A percentile compares a stretch with the other conserved stretches of the same genome.
phyloP scores from a whole-genome alignment of 1,140 invertebrate genomes.

The Saccostrea cuccullata region DNA sequence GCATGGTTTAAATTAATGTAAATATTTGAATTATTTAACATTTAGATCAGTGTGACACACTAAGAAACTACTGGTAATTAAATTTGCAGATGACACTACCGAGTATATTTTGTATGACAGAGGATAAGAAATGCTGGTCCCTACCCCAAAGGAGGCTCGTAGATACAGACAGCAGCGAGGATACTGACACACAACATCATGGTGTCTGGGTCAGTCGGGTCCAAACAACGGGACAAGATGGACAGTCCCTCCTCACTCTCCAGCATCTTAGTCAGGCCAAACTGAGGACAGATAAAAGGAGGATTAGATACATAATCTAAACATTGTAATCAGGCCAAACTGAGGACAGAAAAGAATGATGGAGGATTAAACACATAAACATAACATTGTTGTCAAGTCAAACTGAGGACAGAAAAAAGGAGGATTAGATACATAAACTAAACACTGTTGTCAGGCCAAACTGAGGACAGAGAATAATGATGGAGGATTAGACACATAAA shows the following conservation, averaged over 20 bases:
- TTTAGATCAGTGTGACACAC: not conserved
- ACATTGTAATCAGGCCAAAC: too few relatives aligned
- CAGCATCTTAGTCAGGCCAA: conserved; percentile 27
- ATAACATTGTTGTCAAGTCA: too few relatives aligned
- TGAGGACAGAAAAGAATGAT: too few relatives aligned
- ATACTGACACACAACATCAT: conserved; percentile 41
- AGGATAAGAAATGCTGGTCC: not conserved
- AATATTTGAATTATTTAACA: not conserved
- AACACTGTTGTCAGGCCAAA: too few relatives aligned
- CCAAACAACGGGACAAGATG: conserved; percentile 21
- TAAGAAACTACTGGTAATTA: not conserved
- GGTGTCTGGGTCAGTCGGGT: conserved; percentile 30
- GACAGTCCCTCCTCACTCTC: conserved; percentile 14
- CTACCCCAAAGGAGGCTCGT: not conserved
- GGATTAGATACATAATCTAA: not conserved
- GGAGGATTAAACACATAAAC: too few relatives aligned
- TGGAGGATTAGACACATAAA: not conserved
- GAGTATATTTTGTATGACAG: not conserved
- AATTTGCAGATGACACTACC: too few relatives aligned
- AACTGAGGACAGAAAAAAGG: not conserved
- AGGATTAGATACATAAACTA: not conserved
- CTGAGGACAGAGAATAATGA: not conserved
- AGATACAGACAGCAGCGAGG: conserved; percentile 29
- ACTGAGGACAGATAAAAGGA: not conserved
- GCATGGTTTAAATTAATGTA: not conserved